Percentiles rank a stretch among this genome's conserved stretches.
These are phyloP conservation scores for Bradypodion pumilum DNA, from an alignment of 2,797 vertebrate species.

Conservation along the genomic window DNA sequence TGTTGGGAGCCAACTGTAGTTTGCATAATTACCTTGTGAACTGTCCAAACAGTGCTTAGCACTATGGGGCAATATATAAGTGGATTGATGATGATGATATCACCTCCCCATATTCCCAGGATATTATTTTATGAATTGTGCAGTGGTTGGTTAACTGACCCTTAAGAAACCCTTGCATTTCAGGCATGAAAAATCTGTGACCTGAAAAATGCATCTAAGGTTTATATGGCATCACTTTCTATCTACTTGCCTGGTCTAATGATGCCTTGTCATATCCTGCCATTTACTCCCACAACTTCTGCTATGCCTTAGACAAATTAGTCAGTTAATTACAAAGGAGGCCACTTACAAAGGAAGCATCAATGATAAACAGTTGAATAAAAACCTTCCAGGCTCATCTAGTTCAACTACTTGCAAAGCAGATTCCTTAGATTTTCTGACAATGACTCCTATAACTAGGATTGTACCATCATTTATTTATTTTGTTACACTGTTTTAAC, in stretches of 20 bases:
- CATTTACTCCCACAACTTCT: constrained; percentile 27
- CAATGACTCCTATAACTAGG: background rate
- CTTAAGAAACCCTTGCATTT: background rate
- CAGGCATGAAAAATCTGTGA: background rate
- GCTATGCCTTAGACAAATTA: constrained; percentile 42
- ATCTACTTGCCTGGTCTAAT: background rate
- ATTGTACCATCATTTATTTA: background rate
- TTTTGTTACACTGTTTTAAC: background rate
- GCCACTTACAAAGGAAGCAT: constrained; percentile 23
- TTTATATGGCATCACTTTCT: background rate
- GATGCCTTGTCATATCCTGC: background rate
- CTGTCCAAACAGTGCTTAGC: no score
- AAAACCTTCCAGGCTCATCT: background rate
- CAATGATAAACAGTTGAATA: background rate
- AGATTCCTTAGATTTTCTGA: constrained; percentile 9
- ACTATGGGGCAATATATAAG: no score
- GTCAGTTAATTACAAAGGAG: constrained; percentile 43
- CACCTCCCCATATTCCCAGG: background rate
- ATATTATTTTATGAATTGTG: no score
- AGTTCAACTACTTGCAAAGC: background rate
- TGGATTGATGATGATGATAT: no score
- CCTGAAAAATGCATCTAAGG: background rate
- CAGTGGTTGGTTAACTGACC: background rate
- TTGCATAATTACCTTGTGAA: no score
- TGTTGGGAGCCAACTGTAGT: no score